Evolutionary conservation across 2,797 vertebrate species (phyloP).

Genomic region (Poecile montanus): DNA sequence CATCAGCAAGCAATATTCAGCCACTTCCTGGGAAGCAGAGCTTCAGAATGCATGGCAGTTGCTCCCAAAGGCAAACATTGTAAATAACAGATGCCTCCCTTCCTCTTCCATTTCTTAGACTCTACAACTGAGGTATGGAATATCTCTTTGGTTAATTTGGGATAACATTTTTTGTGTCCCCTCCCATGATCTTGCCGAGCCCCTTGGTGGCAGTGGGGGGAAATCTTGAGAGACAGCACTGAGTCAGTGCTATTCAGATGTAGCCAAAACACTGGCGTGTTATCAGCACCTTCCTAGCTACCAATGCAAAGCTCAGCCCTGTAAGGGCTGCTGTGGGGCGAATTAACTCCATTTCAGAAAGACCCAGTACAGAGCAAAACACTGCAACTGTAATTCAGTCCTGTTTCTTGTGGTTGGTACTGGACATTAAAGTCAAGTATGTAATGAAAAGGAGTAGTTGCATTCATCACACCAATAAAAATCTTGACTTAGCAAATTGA

Average conservation of each 20-base stretch:
- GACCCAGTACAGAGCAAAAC: neutral
- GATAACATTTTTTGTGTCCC: neutral
- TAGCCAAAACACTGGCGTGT: neutral
- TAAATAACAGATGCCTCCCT: accelerated
- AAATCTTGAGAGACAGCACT: neutral
- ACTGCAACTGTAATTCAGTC: neutral
- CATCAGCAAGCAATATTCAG: neutral
- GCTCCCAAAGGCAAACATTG: neutral
- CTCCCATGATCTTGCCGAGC: neutral
- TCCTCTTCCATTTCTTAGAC: neutral
- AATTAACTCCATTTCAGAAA: neutral
- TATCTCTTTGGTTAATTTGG: neutral
- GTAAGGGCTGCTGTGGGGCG: neutral
- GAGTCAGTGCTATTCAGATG: neutral
- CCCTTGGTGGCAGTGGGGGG: neutral
- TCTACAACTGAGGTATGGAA: neutral
- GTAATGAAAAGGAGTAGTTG: neutral
- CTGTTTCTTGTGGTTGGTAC: neutral
- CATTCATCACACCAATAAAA: neutral
- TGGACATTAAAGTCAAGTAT: neutral
- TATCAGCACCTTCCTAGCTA: neutral
- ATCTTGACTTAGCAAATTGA: neutral
- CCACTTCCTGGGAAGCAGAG: neutral
- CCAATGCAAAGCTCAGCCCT: neutral
- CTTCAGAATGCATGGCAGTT: accelerated